These are phyloP conservation scores for Tragelaphus oryx DNA, from an alignment of 2,797 vertebrate genomes.

Conservation along the genomic window DNA sequence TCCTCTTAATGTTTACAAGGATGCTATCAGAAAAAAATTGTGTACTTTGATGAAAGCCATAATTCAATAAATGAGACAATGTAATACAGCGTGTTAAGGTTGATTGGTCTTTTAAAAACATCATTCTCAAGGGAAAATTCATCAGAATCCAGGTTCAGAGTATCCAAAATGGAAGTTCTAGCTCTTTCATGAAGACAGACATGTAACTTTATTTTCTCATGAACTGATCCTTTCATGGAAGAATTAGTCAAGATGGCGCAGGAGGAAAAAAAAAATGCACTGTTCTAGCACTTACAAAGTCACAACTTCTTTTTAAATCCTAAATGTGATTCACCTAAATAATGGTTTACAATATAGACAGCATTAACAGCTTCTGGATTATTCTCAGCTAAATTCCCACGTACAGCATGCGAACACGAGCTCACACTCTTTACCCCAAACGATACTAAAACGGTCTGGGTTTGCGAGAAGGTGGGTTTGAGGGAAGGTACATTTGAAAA, in stretches of 20 bases:
- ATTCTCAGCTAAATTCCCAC: neutral
- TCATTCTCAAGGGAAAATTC: neutral
- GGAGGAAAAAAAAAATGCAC: neutral
- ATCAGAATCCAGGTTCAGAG: neutral
- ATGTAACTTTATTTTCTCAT: neutral
- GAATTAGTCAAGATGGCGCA: neutral
- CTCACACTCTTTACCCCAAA: neutral
- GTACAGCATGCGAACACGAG: neutral
- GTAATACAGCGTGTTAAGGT: neutral
- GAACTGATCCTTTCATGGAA: neutral
- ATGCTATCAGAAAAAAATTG: neutral
- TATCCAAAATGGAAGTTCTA: neutral
- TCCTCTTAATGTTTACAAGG: neutral
- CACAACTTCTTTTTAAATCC: neutral
- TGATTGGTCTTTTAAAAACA: neutral
- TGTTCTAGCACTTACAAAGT: neutral
- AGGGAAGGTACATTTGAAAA: neutral
- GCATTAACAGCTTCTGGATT: neutral
- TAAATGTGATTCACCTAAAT: neutral
- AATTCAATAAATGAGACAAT: neutral
- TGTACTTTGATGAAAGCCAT: neutral
- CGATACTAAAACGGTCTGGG: neutral
- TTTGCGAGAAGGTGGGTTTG: neutral
- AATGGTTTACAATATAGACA: neutral
- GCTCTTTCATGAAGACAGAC: neutral